Conservation (phyloP, 2,888 invertebrate species). For the Clanis bilineata region DNA sequence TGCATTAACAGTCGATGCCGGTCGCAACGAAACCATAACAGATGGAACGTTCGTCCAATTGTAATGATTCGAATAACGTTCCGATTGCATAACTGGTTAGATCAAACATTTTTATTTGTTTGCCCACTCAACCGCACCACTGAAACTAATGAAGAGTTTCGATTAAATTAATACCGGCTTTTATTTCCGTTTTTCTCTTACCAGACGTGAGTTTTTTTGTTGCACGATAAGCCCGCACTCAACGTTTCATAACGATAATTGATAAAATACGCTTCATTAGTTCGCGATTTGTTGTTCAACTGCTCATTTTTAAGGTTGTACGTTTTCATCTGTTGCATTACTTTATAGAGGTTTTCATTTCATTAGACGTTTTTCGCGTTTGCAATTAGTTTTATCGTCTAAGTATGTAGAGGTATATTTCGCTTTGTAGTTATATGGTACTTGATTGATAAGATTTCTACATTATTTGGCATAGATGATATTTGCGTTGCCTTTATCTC, state of each 20-base stretch:
- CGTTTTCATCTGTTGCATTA: slow-evolving; percentile 5
- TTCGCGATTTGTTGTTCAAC: slow-evolving; percentile 47
- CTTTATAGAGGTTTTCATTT: not conserved
- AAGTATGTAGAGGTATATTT: no score
- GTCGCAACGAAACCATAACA: slow-evolving; percentile 41
- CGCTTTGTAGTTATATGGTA: not conserved
- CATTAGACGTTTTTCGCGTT: not conserved
- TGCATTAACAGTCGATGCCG: slow-evolving; percentile 35
- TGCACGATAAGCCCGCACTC: slow-evolving; percentile 37
- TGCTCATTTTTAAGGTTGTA: slow-evolving; percentile 27
- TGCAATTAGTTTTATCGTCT: not conserved
- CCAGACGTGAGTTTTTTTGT: slow-evolving; percentile 54
- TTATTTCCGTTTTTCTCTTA: slow-evolving; percentile 61
- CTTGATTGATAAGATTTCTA: not conserved
- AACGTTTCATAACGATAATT: slow-evolving; percentile 56
- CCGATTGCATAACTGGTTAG: slow-evolving; percentile 66
- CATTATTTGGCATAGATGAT: slow-evolving; percentile 1
- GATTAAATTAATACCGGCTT: slow-evolving; percentile 75
- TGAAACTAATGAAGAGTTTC: slow-evolving; percentile 79
- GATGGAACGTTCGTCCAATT: slow-evolving; percentile 48
- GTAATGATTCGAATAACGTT: slow-evolving; percentile 71
- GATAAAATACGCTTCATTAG: slow-evolving; percentile 62
- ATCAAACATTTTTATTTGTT: slow-evolving; percentile 80
- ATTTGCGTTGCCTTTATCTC: not conserved
- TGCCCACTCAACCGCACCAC: slow-evolving; percentile 72